Percentiles rank a stretch among this genome's conserved stretches.
Evolutionary conservation across 2,888 invertebrate species (phyloP).

Genomic region (Dione vanillae): DNA sequence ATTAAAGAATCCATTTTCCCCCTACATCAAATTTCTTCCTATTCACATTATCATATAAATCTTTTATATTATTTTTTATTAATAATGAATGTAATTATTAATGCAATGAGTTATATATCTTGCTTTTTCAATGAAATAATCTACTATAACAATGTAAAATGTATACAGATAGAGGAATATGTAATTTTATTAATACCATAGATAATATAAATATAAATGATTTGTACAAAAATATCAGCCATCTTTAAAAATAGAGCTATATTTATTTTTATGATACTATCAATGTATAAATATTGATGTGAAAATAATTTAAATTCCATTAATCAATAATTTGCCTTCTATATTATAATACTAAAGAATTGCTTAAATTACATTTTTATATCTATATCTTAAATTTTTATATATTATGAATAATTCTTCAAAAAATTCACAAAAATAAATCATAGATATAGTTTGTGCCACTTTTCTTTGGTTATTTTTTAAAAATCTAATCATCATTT

Average conservation of each 20-base stretch:
- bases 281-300: not conserved
- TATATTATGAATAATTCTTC: too few species aligned
- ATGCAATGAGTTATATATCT: not conserved
- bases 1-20: not conserved
- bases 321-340: not conserved
- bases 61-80: not conserved
- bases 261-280: conserved; percentile 3
- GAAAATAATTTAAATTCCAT: not conserved
- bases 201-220: not conserved
- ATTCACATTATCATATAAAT: not conserved
- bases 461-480: too few species aligned
- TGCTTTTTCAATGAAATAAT: conserved; percentile 1
- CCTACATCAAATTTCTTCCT: not conserved
- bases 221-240: conserved; percentile 18
- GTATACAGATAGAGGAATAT: conserved; percentile 8
- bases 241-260: conserved; percentile 2
- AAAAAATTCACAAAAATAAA: too few species aligned
- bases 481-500: too few species aligned
- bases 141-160: conserved; percentile 1
- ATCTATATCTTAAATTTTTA: too few species aligned
- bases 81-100: not conserved
- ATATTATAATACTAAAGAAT: not conserved
- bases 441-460: too few species aligned
- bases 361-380: not conserved
- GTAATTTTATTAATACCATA: conserved; percentile 7